Conservation (phyloP, 2,113 vertebrate genomes). For the Xiphophorus maculatus region DNA sequence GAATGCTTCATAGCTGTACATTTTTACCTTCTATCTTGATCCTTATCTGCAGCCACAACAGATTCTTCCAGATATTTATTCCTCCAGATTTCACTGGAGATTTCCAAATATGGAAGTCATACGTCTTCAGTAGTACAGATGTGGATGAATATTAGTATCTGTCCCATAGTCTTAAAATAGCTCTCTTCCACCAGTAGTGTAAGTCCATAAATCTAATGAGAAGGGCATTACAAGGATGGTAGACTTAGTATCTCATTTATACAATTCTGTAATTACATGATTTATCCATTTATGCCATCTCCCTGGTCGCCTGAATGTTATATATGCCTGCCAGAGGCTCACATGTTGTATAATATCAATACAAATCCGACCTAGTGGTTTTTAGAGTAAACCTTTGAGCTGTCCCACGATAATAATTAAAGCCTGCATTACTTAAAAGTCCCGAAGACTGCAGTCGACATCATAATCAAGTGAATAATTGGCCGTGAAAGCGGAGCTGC, state of each 20-base stretch:
- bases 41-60: conserved; percentile 5
- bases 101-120: conserved; percentile 34
- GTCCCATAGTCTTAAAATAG: conserved; percentile 47
- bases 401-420: conserved; percentile 31
- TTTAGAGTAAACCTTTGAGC: neutral
- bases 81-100: conserved; percentile 10
- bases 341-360: neutral
- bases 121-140: conserved; percentile 36
- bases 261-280: neutral
- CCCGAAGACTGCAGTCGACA: conserved; percentile 9
- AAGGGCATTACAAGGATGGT: neutral
- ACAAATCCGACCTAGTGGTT: conserved; percentile 16
- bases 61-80: conserved; percentile 30
- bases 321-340: neutral
- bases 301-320: neutral
- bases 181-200: conserved; percentile 20
- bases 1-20: too few species aligned
- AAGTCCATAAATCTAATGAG: conserved; percentile 48
- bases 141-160: conserved; percentile 38
- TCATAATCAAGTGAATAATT: conserved; percentile 27
- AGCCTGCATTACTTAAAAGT: conserved; percentile 17
- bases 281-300: neutral
- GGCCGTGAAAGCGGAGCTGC: conserved; percentile 30
- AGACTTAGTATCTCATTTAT: conserved; percentile 10
- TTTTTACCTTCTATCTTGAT: neutral